A percentile compares a stretch with the other conserved stretches of the same genome.
These are phyloP conservation scores for Polypedilum vanderplanki DNA, from an alignment of 1,140 invertebrate genomes.

Conservation along the genomic window DNA sequence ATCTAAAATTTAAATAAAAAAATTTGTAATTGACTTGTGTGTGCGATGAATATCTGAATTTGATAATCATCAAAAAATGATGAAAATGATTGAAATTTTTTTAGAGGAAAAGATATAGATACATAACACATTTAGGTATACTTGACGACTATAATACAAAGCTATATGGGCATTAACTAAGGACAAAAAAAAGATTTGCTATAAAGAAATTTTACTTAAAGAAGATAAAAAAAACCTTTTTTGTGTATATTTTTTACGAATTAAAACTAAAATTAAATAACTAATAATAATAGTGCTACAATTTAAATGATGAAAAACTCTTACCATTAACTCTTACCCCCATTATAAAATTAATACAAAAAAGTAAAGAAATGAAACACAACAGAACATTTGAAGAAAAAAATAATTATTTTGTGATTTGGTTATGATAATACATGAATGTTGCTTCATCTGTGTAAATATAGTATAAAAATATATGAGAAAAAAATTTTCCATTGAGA, in stretches of 20 bases:
- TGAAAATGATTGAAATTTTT: no score
- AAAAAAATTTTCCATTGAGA: background rate
- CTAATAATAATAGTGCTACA: background rate
- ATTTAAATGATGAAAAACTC: conserved; percentile 25
- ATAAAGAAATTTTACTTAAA: conserved; percentile 21
- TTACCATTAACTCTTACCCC: background rate
- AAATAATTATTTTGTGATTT: conserved; percentile 26
- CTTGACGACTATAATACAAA: conserved; percentile 21
- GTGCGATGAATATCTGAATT: background rate
- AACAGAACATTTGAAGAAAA: background rate
- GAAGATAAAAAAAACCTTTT: background rate
- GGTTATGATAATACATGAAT: conserved; percentile 22
- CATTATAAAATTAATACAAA: conserved; percentile 21
- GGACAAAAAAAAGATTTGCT: conserved; percentile 8
- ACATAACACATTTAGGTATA: conserved; percentile 24
- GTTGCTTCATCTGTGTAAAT: conserved; percentile 26
- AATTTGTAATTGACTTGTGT: background rate
- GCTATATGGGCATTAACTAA: conserved; percentile 28
- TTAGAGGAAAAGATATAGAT: background rate
- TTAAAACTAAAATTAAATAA: background rate
- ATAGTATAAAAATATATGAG: background rate
- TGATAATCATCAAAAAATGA: no score
- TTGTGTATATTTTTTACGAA: conserved; percentile 29
- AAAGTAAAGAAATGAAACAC: background rate
- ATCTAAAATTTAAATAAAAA: background rate